Percentiles rank a stretch among this genome's conserved stretches.
Conservation (phyloP, 1,140 invertebrate genomes). For the Gonatopus flavifemur region DNA sequence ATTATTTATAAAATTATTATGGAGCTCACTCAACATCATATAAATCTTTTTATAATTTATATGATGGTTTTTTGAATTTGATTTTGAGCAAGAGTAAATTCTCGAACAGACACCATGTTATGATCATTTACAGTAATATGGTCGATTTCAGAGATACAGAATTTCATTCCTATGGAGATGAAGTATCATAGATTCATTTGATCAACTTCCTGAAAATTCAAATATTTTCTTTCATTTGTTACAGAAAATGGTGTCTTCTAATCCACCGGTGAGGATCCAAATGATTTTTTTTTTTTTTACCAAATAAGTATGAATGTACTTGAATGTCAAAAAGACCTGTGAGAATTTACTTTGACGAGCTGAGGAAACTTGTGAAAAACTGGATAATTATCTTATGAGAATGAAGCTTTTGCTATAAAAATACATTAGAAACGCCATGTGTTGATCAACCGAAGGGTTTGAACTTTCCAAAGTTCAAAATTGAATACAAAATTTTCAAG, state of each 20-base stretch:
- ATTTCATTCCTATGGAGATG: not conserved
- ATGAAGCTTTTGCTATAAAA: too few species aligned
- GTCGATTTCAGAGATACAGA: slow-evolving; percentile 47
- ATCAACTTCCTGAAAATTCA: not conserved
- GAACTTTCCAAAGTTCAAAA: too few species aligned
- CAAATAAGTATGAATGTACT: slow-evolving; percentile 11
- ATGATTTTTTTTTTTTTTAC: slow-evolving; percentile 17
- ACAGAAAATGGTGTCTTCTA: not conserved
- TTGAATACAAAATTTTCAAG: too few species aligned
- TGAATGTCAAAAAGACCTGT: slow-evolving; percentile 5
- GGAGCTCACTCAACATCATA: slow-evolving; percentile 30
- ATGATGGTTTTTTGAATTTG: slow-evolving; percentile 18
- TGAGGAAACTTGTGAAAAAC: too few species aligned
- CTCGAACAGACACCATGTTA: slow-evolving; percentile 54
- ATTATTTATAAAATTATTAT: not conserved
- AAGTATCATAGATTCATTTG: not conserved
- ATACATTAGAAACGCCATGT: too few species aligned
- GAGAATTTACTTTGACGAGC: slow-evolving; percentile 12
- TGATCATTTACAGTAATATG: slow-evolving; percentile 32
- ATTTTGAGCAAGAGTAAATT: slow-evolving; percentile 45
- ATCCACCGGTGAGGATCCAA: too few species aligned
- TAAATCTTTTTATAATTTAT: slow-evolving; percentile 30
- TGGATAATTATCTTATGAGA: too few species aligned
- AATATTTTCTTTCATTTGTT: not conserved
- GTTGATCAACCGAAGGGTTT: too few species aligned